Evolutionary conservation across 1,140 invertebrate species (phyloP).

Genomic region (Parapsyche elsis): DNA sequence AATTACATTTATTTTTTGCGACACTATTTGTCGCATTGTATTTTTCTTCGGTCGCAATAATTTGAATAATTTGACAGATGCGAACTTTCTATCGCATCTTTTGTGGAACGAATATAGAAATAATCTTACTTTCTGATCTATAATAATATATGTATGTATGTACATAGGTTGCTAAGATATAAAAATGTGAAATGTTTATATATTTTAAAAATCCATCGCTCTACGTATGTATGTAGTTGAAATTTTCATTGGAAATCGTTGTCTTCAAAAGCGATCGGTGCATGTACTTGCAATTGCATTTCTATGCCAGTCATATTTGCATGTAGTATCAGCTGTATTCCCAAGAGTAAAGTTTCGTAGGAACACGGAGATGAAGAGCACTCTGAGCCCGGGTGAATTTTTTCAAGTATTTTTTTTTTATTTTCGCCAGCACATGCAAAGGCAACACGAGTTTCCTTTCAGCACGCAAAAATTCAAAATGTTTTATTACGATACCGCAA

Average conservation of each 20-base stretch:
- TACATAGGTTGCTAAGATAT: no score
- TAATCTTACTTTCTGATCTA: no score
- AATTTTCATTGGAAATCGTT: neutral
- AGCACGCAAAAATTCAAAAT: slow-evolving; percentile 20
- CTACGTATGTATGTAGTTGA: neutral
- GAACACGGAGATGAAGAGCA: slow-evolving; percentile 34
- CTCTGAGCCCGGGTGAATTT: neutral
- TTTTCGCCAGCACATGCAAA: neutral
- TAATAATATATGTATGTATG: no score
- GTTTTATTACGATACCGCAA: neutral
- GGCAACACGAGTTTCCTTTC: slow-evolving; percentile 40
- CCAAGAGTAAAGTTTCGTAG: slow-evolving; percentile 41
- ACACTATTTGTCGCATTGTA: neutral
- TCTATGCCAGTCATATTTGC: slow-evolving; percentile 36
- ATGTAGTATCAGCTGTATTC: slow-evolving; percentile 40
- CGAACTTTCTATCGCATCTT: no score
- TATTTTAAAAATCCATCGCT: neutral
- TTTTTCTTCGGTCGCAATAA: no score
- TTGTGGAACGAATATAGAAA: no score
- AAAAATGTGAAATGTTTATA: no score
- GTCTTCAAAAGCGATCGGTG: neutral
- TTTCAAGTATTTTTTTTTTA: neutral
- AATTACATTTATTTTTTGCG: neutral
- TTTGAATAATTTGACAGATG: no score
- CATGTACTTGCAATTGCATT: slow-evolving; percentile 16